A percentile compares a stretch with the other conserved stretches of the same genome.
Evolutionary conservation across 2,113 vertebrate species (phyloP).

Genomic region (Scomber colias): DNA sequence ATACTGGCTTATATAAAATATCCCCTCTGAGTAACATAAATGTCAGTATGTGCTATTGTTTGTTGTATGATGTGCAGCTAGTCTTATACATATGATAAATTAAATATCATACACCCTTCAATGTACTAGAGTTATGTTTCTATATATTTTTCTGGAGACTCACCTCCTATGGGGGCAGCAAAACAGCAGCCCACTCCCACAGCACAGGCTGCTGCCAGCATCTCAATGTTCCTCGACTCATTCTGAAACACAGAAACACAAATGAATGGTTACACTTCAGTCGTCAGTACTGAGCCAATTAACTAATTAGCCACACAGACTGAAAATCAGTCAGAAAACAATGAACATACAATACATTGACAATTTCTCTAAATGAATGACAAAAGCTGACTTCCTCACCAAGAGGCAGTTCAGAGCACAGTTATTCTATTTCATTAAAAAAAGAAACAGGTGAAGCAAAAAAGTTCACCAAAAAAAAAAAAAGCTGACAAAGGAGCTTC

Average conservation of each 20-base stretch:
- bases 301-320: not conserved
- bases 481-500: not conserved
- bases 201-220: constrained; percentile 93
- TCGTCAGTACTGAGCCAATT: not conserved
- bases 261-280: constrained; percentile 4
- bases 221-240: constrained; percentile 92
- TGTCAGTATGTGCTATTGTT: not conserved
- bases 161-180: constrained; percentile 95
- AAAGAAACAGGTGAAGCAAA: not conserved
- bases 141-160: constrained; percentile 48
- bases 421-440: not conserved
- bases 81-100: not conserved
- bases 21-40: not conserved
- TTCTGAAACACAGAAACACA: constrained; percentile 75
- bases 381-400: too few species aligned
- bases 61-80: not conserved
- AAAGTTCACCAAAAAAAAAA: too few species aligned
- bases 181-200: constrained; percentile 97
- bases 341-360: too few species aligned
- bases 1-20: not conserved
- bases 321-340: not conserved
- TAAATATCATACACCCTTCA: not conserved
- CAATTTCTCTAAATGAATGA: too few species aligned
- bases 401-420: too few species aligned
- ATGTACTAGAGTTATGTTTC: not conserved